Percentiles rank a stretch among this genome's conserved stretches.
Evolutionary conservation across 35 echinoderm and acorn worm species (phyloP).

Genomic region (Lytechinus pictus): DNA sequence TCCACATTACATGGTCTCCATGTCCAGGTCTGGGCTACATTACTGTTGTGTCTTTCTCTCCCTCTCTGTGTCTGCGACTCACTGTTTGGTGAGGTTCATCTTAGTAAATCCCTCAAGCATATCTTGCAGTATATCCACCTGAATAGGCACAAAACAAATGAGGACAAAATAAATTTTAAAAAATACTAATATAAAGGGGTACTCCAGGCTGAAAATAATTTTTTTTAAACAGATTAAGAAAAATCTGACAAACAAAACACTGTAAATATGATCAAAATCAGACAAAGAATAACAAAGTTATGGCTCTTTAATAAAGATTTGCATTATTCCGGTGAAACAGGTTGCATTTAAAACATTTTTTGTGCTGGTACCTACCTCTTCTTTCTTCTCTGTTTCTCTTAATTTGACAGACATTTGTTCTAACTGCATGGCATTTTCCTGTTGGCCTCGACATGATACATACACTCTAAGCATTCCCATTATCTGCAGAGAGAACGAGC

Average conservation of each 20-base stretch:
- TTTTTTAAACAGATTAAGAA: too few relatives aligned
- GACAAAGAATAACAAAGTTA: too few relatives aligned
- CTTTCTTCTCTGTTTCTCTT: conserved; percentile 41
- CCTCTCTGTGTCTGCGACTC: neutral
- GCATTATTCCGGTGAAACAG: too few relatives aligned
- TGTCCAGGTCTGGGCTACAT: neutral
- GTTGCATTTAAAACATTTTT: too few relatives aligned
- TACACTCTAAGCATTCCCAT: conserved; percentile 50
- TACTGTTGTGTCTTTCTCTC: neutral
- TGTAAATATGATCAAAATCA: too few relatives aligned
- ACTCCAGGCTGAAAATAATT: too few relatives aligned
- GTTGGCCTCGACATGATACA: conserved; percentile 40
- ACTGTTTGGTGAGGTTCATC: conserved; percentile 47
- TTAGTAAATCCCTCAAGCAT: conserved; percentile 46
- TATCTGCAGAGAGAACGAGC: neutral
- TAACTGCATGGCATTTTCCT: conserved; percentile 48
- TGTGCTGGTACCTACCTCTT: neutral
- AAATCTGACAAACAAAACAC: too few relatives aligned
- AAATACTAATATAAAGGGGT: too few relatives aligned
- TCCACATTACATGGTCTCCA: neutral
- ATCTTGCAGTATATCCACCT: conserved; percentile 43
- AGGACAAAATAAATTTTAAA: neutral
- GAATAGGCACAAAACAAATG: neutral
- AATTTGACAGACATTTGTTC: conserved; percentile 48
- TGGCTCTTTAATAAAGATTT: too few relatives aligned